phyloP scores from a whole-genome alignment of 2,797 vertebrate species.

The Enteromius mattozi region DNA sequence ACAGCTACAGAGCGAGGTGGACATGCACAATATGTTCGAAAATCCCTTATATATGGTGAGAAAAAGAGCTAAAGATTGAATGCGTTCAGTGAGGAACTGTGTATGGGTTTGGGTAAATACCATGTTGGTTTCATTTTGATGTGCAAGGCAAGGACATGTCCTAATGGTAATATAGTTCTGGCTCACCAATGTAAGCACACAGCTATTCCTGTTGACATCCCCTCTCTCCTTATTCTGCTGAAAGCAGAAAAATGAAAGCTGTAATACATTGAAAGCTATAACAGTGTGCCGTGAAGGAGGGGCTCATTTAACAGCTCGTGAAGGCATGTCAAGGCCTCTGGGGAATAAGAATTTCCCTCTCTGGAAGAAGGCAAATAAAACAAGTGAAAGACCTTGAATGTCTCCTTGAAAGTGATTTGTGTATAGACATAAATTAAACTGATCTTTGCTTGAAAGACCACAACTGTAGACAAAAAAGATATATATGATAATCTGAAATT shows the following conservation, averaged over 20 bases:
- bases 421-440: background rate
- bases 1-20: background rate
- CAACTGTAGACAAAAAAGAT: background rate
- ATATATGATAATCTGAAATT: background rate
- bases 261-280: slow-evolving; percentile 25
- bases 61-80: slow-evolving; percentile 57
- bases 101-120: background rate
- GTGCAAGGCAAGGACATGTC: background rate
- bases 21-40: slow-evolving; percentile 51
- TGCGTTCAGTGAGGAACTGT: background rate
- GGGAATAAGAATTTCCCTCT: background rate
- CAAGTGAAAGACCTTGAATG: slow-evolving; percentile 20
- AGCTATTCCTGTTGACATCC: slow-evolving; percentile 4
- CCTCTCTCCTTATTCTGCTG: slow-evolving; percentile 9
- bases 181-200: background rate
- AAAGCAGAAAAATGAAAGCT: background rate
- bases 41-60: slow-evolving; percentile 64
- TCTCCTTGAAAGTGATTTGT: slow-evolving; percentile 14
- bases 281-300: background rate
- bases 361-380: slow-evolving; percentile 8
- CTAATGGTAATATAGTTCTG: background rate
- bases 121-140: background rate
- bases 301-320: slow-evolving; percentile 2
- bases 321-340: background rate
- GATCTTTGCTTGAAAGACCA: background rate